These are phyloP conservation scores for Callyntrura guangdongensis DNA, from an alignment of 2,888 invertebrate species.

Conservation along the genomic window DNA sequence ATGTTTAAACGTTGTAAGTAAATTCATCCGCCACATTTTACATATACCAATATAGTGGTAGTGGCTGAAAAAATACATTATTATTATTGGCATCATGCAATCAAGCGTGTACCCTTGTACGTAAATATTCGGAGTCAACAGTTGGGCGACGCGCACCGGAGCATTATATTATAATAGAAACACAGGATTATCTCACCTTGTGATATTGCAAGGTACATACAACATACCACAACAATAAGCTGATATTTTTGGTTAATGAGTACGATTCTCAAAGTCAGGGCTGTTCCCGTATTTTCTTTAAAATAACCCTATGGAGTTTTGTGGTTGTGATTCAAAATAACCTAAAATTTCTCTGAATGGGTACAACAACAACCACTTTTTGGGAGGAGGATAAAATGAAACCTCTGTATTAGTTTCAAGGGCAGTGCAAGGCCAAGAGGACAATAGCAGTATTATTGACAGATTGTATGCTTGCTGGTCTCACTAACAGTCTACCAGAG, in stretches of 20 bases:
- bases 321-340: background rate
- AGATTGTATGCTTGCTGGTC: background rate
- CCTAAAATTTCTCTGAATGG: slow-evolving; percentile 13
- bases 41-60: no score
- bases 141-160: background rate
- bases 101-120: no score
- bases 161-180: background rate
- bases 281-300: slow-evolving; percentile 28
- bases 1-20: no score
- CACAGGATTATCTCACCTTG: background rate
- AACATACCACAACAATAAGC: background rate
- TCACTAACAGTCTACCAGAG: background rate
- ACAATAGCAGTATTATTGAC: slow-evolving; percentile 61
- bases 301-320: background rate
- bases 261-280: background rate
- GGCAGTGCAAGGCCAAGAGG: slow-evolving; percentile 67
- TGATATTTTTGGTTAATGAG: background rate
- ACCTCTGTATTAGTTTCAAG: slow-evolving; percentile 45
- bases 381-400: slow-evolving; percentile 33
- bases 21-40: no score
- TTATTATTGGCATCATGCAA: no score
- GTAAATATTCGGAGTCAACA: no score
- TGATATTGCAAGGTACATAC: background rate
- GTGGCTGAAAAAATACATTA: no score
- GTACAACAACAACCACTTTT: slow-evolving; percentile 20